These are phyloP conservation scores for Chironex yamaguchii DNA, from an alignment of 30 jellyfish, hydroid and myxozoan species.

Conservation along the genomic window DNA sequence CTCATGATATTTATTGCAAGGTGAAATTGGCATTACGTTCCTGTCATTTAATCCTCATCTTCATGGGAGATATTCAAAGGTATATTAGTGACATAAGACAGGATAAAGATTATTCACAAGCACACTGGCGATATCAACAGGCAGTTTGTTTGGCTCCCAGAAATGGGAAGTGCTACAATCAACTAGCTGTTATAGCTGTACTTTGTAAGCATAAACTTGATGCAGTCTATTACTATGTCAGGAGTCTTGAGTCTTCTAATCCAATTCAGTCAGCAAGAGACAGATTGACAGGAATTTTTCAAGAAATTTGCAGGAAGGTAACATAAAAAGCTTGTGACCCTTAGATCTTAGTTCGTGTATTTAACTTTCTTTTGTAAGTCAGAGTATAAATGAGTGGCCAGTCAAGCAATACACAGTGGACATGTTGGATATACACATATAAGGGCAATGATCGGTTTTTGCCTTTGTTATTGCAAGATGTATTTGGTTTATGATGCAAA, in stretches of 20 bases:
- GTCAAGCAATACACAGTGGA: too few species aligned
- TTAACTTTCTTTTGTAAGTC: too few species aligned
- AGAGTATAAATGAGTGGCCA: too few species aligned
- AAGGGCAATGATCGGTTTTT: too few species aligned
- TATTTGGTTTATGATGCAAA: too few species aligned
- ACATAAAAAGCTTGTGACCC: too few species aligned
- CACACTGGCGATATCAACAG: constrained; percentile 67
- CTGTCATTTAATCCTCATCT: constrained; percentile 80
- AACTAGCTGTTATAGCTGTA: constrained; percentile 92
- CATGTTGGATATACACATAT: too few species aligned
- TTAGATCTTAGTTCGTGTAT: too few species aligned
- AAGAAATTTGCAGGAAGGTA: constrained; percentile 92
- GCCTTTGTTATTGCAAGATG: too few species aligned
- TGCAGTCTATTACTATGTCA: constrained; percentile 85
- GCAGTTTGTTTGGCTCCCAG: constrained; percentile 92
- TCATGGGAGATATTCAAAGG: constrained; percentile 90
- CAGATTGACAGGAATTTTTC: constrained; percentile 86
- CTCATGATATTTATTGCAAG: constrained; percentile 27
- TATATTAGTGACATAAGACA: constrained; percentile 82
- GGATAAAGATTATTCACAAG: constrained; percentile 71
- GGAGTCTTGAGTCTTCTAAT: constrained; percentile 92
- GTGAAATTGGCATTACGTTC: constrained; percentile 87
- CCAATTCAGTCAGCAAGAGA: constrained; percentile 96
- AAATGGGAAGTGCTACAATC: constrained; percentile 95
- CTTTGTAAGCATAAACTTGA: constrained; percentile 85